Evolutionary conservation across 2,888 invertebrate species (phyloP).

Genomic region (Reticulitermes lucifugus): DNA sequence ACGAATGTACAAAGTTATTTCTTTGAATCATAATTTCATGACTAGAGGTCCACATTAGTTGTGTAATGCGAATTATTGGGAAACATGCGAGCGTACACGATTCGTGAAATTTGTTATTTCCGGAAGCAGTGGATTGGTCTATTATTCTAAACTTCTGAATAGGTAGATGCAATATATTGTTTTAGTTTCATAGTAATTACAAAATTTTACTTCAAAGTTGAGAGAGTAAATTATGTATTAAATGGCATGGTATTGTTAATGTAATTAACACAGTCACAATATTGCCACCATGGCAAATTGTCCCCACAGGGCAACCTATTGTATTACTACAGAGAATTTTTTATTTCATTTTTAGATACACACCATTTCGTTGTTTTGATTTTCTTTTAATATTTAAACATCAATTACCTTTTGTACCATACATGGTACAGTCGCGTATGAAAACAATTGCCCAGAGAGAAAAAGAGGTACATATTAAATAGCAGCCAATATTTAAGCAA

Average conservation of each 20-base stretch:
- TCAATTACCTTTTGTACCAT: slow-evolving; percentile 25
- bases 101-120: neutral
- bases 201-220: slow-evolving; percentile 39
- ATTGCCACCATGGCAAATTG: slow-evolving; percentile 25
- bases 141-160: neutral
- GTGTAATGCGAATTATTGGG: neutral
- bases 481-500: neutral
- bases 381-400: slow-evolving; percentile 43
- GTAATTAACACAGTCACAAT: slow-evolving; percentile 35
- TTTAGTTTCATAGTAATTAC: slow-evolving; percentile 33
- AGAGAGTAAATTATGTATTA: slow-evolving; percentile 37
- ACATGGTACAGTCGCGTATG: slow-evolving; percentile 17
- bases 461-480: slow-evolving; percentile 18
- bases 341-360: slow-evolving; percentile 32
- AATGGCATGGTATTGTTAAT: slow-evolving; percentile 40
- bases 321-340: slow-evolving; percentile 23
- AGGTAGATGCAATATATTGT: slow-evolving; percentile 18
- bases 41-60: no score
- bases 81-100: neutral
- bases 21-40: no score
- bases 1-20: no score
- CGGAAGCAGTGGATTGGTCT: neutral
- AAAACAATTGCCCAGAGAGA: slow-evolving; percentile 22
- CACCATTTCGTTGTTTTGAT: slow-evolving; percentile 41
- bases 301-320: slow-evolving; percentile 40